Percentiles rank a stretch among this genome's conserved stretches.
phyloP scores from a whole-genome alignment of 2,888 invertebrate species.

The Pecten maximus region DNA sequence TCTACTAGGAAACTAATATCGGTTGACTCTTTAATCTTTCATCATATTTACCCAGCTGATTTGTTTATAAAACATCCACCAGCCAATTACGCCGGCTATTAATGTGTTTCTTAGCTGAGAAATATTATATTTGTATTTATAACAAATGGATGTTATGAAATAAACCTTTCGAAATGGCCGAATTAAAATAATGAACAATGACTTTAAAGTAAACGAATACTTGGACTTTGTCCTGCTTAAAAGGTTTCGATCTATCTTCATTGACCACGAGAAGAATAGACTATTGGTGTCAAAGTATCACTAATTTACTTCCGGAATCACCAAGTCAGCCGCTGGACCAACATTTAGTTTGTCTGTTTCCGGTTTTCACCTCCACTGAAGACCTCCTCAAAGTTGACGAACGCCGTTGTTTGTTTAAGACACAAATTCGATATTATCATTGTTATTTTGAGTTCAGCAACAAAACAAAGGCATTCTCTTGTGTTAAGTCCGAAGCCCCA shows the following conservation, averaged over 20 bases:
- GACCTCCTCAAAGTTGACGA: background rate
- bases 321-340: background rate
- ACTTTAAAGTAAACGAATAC: background rate
- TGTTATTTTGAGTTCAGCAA: background rate
- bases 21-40: conserved; percentile 25
- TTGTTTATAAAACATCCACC: background rate
- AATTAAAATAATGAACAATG: background rate
- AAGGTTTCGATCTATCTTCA: background rate
- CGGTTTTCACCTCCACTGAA: background rate
- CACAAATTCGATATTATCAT: background rate
- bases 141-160: background rate
- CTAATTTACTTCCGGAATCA: background rate
- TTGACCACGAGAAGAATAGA: background rate
- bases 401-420: background rate
- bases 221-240: background rate
- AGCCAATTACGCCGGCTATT: background rate
- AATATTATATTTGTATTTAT: background rate
- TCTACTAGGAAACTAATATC: background rate
- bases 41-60: background rate
- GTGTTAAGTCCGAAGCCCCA: background rate
- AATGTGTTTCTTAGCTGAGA: background rate
- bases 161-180: background rate
- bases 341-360: conserved; percentile 1
- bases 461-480: conserved; percentile 24
- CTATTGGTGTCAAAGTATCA: background rate